These are phyloP conservation scores for Caenorhabditis sp. DNA, from an alignment of 2,888 invertebrate genomes.

Conservation along the genomic window DNA sequence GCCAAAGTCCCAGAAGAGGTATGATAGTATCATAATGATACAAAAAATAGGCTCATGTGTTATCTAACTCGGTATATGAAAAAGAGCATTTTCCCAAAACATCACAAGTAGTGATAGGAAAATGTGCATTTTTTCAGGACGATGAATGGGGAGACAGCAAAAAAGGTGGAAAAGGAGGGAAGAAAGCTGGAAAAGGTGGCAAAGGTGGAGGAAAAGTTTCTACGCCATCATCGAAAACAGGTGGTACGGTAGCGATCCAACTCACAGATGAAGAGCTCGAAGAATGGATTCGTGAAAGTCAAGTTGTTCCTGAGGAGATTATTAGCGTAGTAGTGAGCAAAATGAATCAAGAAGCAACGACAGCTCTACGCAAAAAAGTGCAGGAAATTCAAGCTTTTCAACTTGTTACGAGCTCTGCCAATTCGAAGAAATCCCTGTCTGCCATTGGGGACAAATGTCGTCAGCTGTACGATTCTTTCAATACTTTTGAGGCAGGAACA, in stretches of 20 bases:
- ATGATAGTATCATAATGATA: not conserved
- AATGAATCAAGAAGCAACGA: constrained; percentile 10
- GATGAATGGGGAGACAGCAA: constrained; percentile 75
- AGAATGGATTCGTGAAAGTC: constrained; percentile 57
- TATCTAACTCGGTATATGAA: too few species aligned
- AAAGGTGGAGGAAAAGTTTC: constrained; percentile 41
- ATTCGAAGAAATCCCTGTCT: constrained; percentile 67
- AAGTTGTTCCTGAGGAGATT: constrained; percentile 68
- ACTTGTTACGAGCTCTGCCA: constrained; percentile 55
- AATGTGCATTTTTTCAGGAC: constrained; percentile 32
- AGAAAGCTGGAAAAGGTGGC: constrained; percentile 55
- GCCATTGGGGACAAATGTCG: constrained; percentile 67
- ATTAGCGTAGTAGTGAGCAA: constrained; percentile 51
- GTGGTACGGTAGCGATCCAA: not conserved
- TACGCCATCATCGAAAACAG: not conserved
- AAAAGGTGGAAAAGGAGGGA: constrained; percentile 73
- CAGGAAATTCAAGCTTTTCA: constrained; percentile 62
- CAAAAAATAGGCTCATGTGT: too few species aligned
- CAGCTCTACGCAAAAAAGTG: constrained; percentile 46
- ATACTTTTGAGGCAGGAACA: constrained; percentile 71
- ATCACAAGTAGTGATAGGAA: too few species aligned
- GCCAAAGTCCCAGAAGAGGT: constrained; percentile 60
- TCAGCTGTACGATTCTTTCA: constrained; percentile 73
- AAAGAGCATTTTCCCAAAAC: too few species aligned
- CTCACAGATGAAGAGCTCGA: constrained; percentile 53